phyloP scores from a whole-genome alignment of 2,797 vertebrate species.

The Lophius americanus region DNA sequence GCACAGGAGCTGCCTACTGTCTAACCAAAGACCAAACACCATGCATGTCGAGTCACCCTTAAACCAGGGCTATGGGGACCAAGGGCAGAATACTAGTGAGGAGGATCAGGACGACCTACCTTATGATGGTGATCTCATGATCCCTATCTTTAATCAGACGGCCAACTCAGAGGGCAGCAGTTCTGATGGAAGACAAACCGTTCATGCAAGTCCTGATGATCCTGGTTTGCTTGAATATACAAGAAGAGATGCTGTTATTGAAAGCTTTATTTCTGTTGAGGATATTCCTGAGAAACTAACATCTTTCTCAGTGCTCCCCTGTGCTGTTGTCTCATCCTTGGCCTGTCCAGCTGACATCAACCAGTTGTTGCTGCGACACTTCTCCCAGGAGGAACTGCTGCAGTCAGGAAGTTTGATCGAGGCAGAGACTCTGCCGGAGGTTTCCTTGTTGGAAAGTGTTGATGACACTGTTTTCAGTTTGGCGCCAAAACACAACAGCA shows the following conservation, averaged over 20 bases:
- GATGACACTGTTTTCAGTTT: conserved; percentile 69
- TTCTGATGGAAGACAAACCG: conserved; percentile 43
- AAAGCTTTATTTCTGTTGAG: conserved; percentile 12
- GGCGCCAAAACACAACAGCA: conserved; percentile 28
- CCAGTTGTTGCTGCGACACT: conserved; percentile 80
- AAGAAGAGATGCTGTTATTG: conserved; percentile 6
- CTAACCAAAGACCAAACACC: conserved; percentile 60
- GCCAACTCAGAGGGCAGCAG: conserved; percentile 25
- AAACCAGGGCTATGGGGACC: conserved; percentile 47
- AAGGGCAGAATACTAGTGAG: conserved; percentile 76
- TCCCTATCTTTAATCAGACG: conserved; percentile 53
- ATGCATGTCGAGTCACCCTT: conserved; percentile 24
- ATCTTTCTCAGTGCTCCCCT: neutral
- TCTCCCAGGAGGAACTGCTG: conserved; percentile 78
- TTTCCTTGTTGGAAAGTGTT: conserved; percentile 83
- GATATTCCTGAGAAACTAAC: conserved; percentile 3
- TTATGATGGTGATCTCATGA: conserved; percentile 75
- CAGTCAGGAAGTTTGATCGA: conserved; percentile 78
- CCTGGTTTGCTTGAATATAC: conserved; percentile 19
- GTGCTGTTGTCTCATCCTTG: neutral
- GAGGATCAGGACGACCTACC: conserved; percentile 88
- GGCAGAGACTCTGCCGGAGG: conserved; percentile 88
- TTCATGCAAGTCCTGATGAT: conserved; percentile 47
- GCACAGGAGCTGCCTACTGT: conserved; percentile 37
- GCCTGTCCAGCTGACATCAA: conserved; percentile 71